Percentiles rank a stretch among this genome's conserved stretches.
These are phyloP conservation scores for Tautogolabrus adspersus DNA, from an alignment of 2,113 vertebrate genomes.

Conservation along the genomic window DNA sequence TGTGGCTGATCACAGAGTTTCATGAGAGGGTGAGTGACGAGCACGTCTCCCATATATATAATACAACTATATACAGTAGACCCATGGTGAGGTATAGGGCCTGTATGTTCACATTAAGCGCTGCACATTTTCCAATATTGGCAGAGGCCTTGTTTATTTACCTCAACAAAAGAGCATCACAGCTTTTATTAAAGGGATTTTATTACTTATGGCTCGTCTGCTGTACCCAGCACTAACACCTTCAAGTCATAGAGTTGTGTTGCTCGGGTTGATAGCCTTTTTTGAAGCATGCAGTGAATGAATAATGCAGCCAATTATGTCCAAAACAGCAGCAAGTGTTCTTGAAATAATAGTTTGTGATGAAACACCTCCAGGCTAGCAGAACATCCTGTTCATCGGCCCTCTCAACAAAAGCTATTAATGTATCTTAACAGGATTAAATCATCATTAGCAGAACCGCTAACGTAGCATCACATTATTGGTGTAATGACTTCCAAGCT, in stretches of 20 bases:
- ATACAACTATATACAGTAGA: background rate
- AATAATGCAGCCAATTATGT: slow-evolving; percentile 23
- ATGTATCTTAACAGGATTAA: slow-evolving; percentile 25
- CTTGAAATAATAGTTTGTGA: background rate
- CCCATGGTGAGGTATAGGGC: slow-evolving; percentile 3
- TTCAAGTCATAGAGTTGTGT: slow-evolving; percentile 7
- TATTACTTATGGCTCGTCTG: slow-evolving; percentile 29
- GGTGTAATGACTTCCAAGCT: slow-evolving; percentile 5
- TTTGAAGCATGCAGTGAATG: slow-evolving; percentile 4
- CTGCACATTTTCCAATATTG: slow-evolving; percentile 52
- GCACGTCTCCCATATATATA: background rate
- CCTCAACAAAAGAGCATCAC: slow-evolving; percentile 22
- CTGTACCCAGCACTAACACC: background rate
- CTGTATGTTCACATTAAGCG: slow-evolving; percentile 15
- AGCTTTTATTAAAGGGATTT: slow-evolving; percentile 57
- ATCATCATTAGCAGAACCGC: slow-evolving; percentile 25
- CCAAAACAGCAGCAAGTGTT: background rate
- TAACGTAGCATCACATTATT: slow-evolving; percentile 21
- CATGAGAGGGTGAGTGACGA: slow-evolving; percentile 90
- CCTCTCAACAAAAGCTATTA: slow-evolving; percentile 29
- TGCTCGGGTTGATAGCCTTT: background rate
- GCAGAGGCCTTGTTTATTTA: slow-evolving; percentile 47
- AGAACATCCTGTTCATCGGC: slow-evolving; percentile 11
- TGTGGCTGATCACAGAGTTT: slow-evolving; percentile 97
- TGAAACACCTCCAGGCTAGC: slow-evolving; percentile 6